Conservation (phyloP, 37 sponge, comb jelly and placozoan species). For the Haliclona indistincta region DNA sequence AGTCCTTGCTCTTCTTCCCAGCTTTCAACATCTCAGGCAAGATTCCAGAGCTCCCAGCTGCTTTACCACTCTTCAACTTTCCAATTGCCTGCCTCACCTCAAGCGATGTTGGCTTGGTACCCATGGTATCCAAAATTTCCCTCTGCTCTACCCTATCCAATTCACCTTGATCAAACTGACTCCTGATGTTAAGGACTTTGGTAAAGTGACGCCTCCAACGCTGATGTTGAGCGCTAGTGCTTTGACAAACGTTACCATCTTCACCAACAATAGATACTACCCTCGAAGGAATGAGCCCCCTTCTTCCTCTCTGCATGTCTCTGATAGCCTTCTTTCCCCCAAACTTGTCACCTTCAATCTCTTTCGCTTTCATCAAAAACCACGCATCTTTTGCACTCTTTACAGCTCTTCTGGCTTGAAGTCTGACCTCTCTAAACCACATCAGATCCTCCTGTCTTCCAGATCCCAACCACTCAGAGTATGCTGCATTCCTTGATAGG, state of each 20-base stretch:
- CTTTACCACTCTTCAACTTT: slow-evolving; percentile 32
- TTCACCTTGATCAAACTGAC: slow-evolving; percentile 14
- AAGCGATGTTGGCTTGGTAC: too few species aligned
- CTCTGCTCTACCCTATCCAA: neutral
- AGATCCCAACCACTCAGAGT: neutral
- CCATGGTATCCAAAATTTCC: neutral
- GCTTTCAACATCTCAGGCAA: slow-evolving; percentile 26
- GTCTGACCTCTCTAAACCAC: neutral
- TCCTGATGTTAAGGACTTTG: slow-evolving; percentile 1
- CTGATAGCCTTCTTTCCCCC: slow-evolving; percentile 18
- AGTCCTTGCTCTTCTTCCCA: neutral
- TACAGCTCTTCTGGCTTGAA: neutral
- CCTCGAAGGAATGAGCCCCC: slow-evolving; percentile 5
- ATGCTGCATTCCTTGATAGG: neutral
- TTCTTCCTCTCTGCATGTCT: slow-evolving; percentile 1
- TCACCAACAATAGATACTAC: neutral
- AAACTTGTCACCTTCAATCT: neutral
- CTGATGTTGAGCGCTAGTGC: neutral
- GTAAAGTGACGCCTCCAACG: slow-evolving; percentile 19
- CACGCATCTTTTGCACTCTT: too few species aligned
- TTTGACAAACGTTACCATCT: slow-evolving; percentile 1
- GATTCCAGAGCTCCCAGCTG: slow-evolving; percentile 8
- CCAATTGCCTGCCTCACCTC: neutral
- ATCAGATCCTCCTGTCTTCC: neutral
- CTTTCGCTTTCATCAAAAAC: slow-evolving; percentile 15